A percentile compares a stretch with the other conserved stretches of the same genome.
Evolutionary conservation across 1,140 invertebrate species (phyloP).

Genomic region (Oppia nitens): DNA sequence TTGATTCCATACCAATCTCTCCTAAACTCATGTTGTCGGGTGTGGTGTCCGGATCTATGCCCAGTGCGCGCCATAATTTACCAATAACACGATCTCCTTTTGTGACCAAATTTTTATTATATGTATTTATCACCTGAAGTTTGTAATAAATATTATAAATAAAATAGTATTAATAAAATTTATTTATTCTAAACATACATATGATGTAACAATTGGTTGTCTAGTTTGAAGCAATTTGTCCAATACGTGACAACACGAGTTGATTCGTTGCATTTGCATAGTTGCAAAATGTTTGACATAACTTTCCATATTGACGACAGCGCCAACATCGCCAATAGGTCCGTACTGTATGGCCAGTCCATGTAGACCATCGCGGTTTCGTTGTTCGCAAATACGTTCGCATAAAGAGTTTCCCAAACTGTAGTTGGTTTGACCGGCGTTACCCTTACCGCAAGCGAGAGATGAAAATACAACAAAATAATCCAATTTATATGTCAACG

Average conservation of each 20-base stretch:
- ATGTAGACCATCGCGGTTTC: conserved; percentile 53
- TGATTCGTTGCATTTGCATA: conserved; percentile 79
- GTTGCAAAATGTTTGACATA: conserved; percentile 73
- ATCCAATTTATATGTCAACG: conserved; percentile 43
- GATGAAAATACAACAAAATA: conserved; percentile 89
- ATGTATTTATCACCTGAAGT: too few relatives aligned
- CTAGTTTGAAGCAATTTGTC: conserved; percentile 58
- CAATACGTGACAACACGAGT: conserved; percentile 64
- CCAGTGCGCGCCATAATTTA: conserved; percentile 29
- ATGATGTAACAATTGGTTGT: neutral
- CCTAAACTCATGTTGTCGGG: conserved; percentile 53
- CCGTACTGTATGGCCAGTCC: conserved; percentile 85
- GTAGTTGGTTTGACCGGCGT: conserved; percentile 85
- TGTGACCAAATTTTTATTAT: too few relatives aligned
- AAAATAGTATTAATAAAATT: conserved; percentile 49
- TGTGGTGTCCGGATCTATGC: conserved; percentile 56
- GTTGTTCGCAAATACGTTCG: conserved; percentile 76
- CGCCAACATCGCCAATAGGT: conserved; percentile 84
- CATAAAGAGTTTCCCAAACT: conserved; percentile 87
- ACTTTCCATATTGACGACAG: too few relatives aligned
- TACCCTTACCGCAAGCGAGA: conserved; percentile 80
- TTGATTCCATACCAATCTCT: conserved; percentile 85
- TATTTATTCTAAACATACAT: conserved; percentile 40
- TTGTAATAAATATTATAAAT: neutral
- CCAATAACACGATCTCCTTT: conserved; percentile 23